phyloP scores from a whole-genome alignment of 53 echinoderm and acorn worm genomes.

The Paracentrotus lividus region DNA sequence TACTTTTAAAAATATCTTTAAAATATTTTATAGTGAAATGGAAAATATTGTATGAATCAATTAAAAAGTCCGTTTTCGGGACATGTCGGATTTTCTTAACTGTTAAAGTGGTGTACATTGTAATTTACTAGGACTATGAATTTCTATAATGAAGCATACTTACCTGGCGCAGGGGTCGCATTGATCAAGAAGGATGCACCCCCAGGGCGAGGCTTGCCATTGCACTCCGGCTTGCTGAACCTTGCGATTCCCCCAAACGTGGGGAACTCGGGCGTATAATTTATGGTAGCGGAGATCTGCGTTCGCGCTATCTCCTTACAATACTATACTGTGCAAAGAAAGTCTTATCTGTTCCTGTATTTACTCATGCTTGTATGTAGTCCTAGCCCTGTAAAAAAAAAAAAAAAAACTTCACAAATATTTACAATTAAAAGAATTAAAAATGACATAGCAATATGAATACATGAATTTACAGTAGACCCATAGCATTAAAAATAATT shows the following conservation, averaged over 20 bases:
- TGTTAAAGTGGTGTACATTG: not conserved
- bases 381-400: too few species aligned
- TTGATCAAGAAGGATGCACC: conserved; percentile 83
- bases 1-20: not conserved
- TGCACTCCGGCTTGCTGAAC: conserved; percentile 78
- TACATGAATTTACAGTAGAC: too few species aligned
- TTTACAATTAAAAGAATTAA: too few species aligned
- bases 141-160: conserved; percentile 57
- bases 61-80: not conserved
- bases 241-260: conserved; percentile 90
- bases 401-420: too few species aligned
- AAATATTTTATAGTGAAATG: not conserved
- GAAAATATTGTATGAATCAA: not conserved
- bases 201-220: conserved; percentile 85
- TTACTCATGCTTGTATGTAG: too few species aligned
- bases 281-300: conserved; percentile 94
- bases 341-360: not conserved
- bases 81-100: not conserved
- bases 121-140: not conserved
- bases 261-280: conserved; percentile 93
- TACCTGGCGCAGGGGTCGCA: conserved; percentile 91
- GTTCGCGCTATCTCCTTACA: conserved; percentile 91
- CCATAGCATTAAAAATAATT: too few species aligned
- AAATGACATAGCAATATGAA: too few species aligned
- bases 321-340: conserved; percentile 51